phyloP scores from a whole-genome alignment of 2,797 vertebrate species.

The Peromyscus attwateri region DNA sequence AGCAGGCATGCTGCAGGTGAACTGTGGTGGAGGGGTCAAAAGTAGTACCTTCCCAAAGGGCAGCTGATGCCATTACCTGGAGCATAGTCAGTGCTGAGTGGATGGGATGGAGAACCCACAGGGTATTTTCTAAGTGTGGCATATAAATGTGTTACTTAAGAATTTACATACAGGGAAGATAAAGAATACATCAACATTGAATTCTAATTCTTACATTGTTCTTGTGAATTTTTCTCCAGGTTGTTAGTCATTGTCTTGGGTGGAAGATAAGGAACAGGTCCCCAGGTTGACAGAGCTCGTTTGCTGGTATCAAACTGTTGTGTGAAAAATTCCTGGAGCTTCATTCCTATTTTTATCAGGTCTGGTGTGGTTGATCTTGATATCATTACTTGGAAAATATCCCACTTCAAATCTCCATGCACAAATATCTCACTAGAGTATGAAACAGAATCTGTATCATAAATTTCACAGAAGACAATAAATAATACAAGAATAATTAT shows the following conservation, averaged over 20 bases:
- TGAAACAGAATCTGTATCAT: constrained; percentile 66
- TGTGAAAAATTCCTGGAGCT: constrained; percentile 99
- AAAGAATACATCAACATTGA: background rate
- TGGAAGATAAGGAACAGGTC: constrained; percentile 96
- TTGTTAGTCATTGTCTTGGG: constrained; percentile 94
- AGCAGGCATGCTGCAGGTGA: background rate
- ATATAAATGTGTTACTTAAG: background rate
- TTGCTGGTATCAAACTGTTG: constrained; percentile 99
- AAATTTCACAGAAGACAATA: background rate
- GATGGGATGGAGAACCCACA: background rate
- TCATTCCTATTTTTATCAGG: constrained; percentile 99
- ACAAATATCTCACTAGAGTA: constrained; percentile 96
- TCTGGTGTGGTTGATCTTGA: constrained; percentile 99
- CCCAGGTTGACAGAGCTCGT: constrained; percentile 98
- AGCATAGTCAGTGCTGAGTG: background rate
- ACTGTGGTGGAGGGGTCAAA: background rate
- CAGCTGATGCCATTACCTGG: background rate
- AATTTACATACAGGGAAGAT: background rate
- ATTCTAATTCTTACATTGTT: constrained; percentile 92
- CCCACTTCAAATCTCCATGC: constrained; percentile 99
- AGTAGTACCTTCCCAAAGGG: background rate
- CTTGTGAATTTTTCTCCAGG: constrained; percentile 93
- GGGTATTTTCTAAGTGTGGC: background rate
- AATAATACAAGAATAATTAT: constrained; percentile 21
- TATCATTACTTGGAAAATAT: constrained; percentile 99